Conservation (phyloP, 2,113 vertebrate genomes). For the Herpailurus yagouaroundi region DNA sequence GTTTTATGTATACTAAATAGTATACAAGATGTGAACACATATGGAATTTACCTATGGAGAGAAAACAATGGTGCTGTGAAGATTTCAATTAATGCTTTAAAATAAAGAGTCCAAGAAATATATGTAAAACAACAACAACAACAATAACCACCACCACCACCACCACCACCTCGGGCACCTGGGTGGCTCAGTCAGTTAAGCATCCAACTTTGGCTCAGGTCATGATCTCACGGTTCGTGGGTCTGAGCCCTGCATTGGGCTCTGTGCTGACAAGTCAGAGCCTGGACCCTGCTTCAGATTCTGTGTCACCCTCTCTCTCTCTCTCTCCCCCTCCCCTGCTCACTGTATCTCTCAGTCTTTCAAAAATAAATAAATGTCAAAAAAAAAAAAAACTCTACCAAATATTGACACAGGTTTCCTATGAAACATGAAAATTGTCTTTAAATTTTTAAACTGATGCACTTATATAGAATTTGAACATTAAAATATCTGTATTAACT, state of each 20-base stretch:
- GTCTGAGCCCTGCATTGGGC: too few relatives aligned
- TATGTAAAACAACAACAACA: background rate
- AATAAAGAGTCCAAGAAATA: background rate
- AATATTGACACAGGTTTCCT: background rate
- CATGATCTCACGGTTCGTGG: too few relatives aligned
- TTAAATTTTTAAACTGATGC: background rate
- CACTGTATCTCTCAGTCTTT: too few relatives aligned
- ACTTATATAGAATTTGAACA: background rate
- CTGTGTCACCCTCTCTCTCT: too few relatives aligned
- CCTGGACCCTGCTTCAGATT: too few relatives aligned
- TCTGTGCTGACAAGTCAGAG: too few relatives aligned
- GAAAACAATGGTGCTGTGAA: background rate
- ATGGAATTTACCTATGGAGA: background rate
- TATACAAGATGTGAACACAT: background rate
- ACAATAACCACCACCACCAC: too few relatives aligned
- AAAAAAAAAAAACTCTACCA: background rate
- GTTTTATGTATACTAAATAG: slow-evolving; percentile 6
- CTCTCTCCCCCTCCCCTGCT: too few relatives aligned
- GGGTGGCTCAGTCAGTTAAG: too few relatives aligned
- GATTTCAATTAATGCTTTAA: background rate
- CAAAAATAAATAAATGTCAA: too few relatives aligned
- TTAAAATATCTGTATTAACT: background rate
- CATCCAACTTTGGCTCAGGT: too few relatives aligned
- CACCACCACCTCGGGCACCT: too few relatives aligned
- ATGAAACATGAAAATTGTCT: background rate